These are phyloP conservation scores for Fabriciana adippe DNA, from an alignment of 2,888 invertebrate genomes.

Conservation along the genomic window DNA sequence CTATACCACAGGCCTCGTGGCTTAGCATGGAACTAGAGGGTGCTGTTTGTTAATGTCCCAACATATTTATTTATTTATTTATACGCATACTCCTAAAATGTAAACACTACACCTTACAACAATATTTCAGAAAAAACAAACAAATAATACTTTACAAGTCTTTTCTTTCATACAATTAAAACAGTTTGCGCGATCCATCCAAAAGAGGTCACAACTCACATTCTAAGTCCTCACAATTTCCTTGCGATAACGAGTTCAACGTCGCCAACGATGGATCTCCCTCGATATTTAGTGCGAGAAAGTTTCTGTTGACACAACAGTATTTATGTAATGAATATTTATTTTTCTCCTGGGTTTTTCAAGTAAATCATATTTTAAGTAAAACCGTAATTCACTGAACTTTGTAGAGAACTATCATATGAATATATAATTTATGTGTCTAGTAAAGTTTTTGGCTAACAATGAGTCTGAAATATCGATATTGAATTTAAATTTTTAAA, in stretches of 20 bases:
- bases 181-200: conserved; percentile 30
- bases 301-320: conserved; percentile 54
- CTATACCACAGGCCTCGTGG: too few species aligned
- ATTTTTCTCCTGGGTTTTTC: background rate
- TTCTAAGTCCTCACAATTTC: conserved; percentile 53
- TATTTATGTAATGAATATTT: background rate
- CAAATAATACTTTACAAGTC: background rate
- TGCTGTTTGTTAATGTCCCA: too few species aligned
- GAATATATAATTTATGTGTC: too few species aligned
- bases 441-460: too few species aligned
- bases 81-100: background rate
- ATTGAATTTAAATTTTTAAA: too few species aligned
- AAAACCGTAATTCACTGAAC: too few species aligned
- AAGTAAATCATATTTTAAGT: too few species aligned
- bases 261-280: conserved; percentile 49
- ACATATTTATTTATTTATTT: too few species aligned
- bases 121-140: conserved; percentile 9
- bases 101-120: background rate
- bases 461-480: too few species aligned
- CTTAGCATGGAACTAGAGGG: too few species aligned
- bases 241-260: conserved; percentile 56
- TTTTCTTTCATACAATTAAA: conserved; percentile 24
- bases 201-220: conserved; percentile 35
- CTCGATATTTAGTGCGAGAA: conserved; percentile 53
- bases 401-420: too few species aligned